Evolutionary conservation across 2,113 vertebrate species (phyloP), one percentile per base, ranked within the genome.

Genomic region (Nannospalax galili): DNA sequence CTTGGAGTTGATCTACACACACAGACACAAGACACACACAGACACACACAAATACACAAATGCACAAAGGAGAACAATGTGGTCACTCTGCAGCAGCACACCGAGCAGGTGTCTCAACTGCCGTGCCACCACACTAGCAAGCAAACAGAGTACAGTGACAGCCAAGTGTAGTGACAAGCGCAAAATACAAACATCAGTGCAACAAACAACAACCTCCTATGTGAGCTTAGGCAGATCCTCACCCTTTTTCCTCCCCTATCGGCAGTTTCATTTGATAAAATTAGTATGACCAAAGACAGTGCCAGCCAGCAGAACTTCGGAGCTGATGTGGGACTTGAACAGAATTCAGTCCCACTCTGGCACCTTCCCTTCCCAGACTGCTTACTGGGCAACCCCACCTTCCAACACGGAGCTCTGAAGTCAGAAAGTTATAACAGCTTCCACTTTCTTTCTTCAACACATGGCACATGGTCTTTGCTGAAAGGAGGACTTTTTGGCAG

Each of bases 131-230:
- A 15, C 73, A 26, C 24, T 3, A 10, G 48, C 19, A 10, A 0
- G 12, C 0, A 20, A 24, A 4, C 1, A 45, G 20, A 32, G 15
- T 16, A 35, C 37, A 45, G 37, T 15, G 9, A 7, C 30, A 35
- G 20, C n/a, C 28, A 30, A 14, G 42, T 1, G 40, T 17, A 40
- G 90, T 0, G 7, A 30, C 80, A 69, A 15, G 19, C 0, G 17
- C 12, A n/a, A 60, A 64, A 64, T 1, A 26, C 45, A 65, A 15
- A 56, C 0, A 1, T 11, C 40, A 14, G 86, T 4, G 20, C 28
- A 32, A 26, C 17, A n/a, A 3, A 9, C 24, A 48, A 40, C 84
- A 28, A 78, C 35, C 60, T 80, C 6, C 1, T 35, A 26, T 37
- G 0, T 5, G 12, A 30, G 24, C 22, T 17, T 20, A 0, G 22